Percentiles rank a stretch among this genome's conserved stretches.
Conservation (phyloP, 2,797 vertebrate species). For the Smutsia temminckii region DNA sequence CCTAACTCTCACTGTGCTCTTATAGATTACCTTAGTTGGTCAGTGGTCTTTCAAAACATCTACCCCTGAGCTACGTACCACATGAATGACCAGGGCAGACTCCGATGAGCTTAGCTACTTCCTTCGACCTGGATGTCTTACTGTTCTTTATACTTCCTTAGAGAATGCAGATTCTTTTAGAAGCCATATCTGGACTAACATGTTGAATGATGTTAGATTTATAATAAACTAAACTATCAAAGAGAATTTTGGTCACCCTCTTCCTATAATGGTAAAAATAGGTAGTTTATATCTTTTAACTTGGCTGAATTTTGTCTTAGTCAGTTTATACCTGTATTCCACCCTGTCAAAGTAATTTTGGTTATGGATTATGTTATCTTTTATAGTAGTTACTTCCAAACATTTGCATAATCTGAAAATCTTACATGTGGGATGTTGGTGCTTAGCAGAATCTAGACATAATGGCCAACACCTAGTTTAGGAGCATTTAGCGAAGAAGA, state of each 20-base stretch:
- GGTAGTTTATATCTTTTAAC: not conserved
- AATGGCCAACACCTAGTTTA: not conserved
- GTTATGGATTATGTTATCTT: not conserved
- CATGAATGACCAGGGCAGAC: not conserved
- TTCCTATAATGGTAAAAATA: not conserved
- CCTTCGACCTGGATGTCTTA: not conserved
- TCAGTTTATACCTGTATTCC: not conserved
- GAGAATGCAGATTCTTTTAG: not conserved
- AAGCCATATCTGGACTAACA: not conserved
- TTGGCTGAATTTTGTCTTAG: not conserved
- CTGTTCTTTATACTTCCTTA: not conserved
- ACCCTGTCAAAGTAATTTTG: conserved; percentile 4
- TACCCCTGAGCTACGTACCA: not conserved
- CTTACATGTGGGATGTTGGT: not conserved
- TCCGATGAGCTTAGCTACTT: not conserved
- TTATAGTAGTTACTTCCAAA: not conserved
- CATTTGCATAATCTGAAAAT: not conserved
- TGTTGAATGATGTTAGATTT: not conserved
- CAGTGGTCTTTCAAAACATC: not conserved
- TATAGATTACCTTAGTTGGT: not conserved
- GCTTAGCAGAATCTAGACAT: not conserved
- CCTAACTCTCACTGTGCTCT: not conserved
- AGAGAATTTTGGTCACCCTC: not conserved
- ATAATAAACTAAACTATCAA: not conserved
- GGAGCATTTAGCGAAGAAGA: not conserved